Conservation (phyloP, 2,797 vertebrate genomes). For the Microctenopoma stevenorrisi region DNA sequence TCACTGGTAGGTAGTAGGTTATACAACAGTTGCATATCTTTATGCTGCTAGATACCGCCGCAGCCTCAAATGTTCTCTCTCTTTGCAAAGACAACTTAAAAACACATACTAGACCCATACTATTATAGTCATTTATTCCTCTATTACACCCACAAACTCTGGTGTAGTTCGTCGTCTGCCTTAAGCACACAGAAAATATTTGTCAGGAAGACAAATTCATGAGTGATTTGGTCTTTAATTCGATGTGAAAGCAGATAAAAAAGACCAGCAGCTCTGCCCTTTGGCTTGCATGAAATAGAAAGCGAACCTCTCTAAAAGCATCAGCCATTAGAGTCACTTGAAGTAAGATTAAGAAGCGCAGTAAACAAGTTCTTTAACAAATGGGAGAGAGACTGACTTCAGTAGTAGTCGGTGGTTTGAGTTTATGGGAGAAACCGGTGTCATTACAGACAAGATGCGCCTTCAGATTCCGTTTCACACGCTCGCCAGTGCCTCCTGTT, state of each 20-base stretch:
- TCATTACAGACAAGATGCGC: neutral
- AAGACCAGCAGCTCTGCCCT: neutral
- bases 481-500: conserved; percentile 26
- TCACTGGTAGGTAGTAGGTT: no score
- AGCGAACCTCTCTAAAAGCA: neutral
- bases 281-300: neutral
- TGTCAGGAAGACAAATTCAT: neutral
- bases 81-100: neutral
- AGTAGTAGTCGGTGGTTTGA: conserved; percentile 1
- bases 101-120: neutral
- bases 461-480: conserved; percentile 27
- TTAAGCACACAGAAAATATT: neutral
- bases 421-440: conserved; percentile 15
- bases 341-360: conserved; percentile 9
- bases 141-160: neutral
- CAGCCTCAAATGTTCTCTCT: neutral
- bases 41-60: neutral
- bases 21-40: neutral
- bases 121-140: neutral
- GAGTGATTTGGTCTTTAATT: neutral
- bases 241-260: neutral
- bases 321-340: neutral
- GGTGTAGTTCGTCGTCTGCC: neutral
- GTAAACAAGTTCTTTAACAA: conserved; percentile 15
- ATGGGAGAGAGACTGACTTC: conserved; percentile 11